phyloP scores from a whole-genome alignment of 1,140 invertebrate species.

The Protaetia brevitarsis region DNA sequence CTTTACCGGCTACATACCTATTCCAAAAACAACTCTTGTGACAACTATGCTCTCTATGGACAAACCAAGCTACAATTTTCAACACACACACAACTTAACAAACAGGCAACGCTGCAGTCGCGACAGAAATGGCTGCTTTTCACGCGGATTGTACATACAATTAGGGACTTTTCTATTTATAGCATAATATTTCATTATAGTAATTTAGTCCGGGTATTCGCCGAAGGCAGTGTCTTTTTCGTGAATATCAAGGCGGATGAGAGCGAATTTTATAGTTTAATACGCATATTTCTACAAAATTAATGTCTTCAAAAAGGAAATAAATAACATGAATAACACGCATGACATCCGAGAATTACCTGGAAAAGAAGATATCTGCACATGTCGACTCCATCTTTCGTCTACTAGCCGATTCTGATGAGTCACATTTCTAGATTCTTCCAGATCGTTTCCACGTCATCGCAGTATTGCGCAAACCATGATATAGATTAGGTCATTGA shows the following conservation, averaged over 20 bases:
- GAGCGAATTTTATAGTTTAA: neutral
- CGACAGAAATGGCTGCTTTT: slow-evolving; percentile 20
- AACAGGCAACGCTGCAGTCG: slow-evolving; percentile 9
- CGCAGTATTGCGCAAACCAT: neutral
- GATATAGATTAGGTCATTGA: neutral
- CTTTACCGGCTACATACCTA: slow-evolving; percentile 15
- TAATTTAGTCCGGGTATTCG: neutral
- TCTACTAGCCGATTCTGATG: neutral
- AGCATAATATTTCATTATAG: neutral
- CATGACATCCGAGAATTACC: neutral
- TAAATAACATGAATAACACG: neutral
- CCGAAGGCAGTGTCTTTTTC: neutral
- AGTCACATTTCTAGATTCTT: neutral
- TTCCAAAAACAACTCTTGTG: slow-evolving; percentile 5
- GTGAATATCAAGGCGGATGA: neutral
- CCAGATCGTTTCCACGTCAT: neutral
- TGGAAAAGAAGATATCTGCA: neutral
- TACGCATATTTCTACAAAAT: neutral
- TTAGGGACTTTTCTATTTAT: neutral
- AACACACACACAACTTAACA: neutral
- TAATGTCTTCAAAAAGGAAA: neutral
- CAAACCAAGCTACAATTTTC: slow-evolving; percentile 13
- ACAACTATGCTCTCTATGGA: slow-evolving; percentile 21
- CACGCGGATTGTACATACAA: slow-evolving; percentile 14
- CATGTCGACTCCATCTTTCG: slow-evolving; percentile 3